phyloP scores from a whole-genome alignment of 2,113 vertebrate species.

The Sigmodon hispidus region DNA sequence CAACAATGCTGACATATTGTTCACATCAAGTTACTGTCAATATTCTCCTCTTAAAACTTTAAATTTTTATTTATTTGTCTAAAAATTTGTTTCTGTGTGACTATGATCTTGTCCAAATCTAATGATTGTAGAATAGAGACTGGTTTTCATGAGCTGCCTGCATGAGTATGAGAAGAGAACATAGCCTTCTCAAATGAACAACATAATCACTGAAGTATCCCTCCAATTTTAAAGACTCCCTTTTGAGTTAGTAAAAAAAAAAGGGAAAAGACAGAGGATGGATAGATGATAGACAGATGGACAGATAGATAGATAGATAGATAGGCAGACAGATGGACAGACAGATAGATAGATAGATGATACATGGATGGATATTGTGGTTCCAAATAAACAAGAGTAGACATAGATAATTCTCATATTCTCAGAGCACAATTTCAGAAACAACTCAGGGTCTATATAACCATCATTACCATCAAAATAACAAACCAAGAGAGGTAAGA shows the following conservation, averaged over 20 bases:
- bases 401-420: rapidly evolving
- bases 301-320: not conserved
- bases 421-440: not conserved
- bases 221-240: not conserved
- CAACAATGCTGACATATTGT: rapidly evolving
- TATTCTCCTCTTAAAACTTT: not conserved
- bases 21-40: not conserved
- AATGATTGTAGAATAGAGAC: not conserved
- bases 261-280: not conserved
- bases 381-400: not conserved
- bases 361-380: not conserved
- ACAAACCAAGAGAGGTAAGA: not conserved
- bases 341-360: not conserved
- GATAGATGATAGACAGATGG: not conserved
- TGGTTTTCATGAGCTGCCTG: not conserved
- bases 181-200: not conserved
- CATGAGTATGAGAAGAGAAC: not conserved
- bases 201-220: not conserved
- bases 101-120: no score
- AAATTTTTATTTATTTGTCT: not conserved
- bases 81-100: no score
- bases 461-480: not conserved
- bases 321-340: not conserved
- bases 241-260: not conserved
- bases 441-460: not conserved